These are phyloP conservation scores for Shinisaurus crocodilurus DNA, from an alignment of 2,113 vertebrate genomes.

Conservation along the genomic window DNA sequence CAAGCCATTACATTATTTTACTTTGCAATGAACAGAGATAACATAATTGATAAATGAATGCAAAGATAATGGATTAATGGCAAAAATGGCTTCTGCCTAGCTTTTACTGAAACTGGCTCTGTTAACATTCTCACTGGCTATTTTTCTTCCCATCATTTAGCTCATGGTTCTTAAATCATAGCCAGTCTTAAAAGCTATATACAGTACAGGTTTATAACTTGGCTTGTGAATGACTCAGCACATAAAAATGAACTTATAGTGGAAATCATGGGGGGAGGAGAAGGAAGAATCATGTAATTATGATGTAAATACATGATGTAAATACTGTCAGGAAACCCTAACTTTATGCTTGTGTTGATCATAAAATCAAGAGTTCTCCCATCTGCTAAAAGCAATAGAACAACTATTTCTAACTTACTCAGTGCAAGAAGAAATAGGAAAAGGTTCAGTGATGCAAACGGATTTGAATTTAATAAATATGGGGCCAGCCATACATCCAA, in stretches of 20 bases:
- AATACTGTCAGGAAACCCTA: neutral
- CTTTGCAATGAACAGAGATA: neutral
- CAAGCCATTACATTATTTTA: neutral
- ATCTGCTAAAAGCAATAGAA: neutral
- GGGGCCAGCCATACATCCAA: neutral
- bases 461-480: neutral
- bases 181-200: neutral
- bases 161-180: neutral
- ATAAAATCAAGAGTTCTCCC: neutral
- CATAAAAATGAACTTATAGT: neutral
- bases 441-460: too few species aligned
- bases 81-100: neutral
- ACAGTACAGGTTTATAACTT: neutral
- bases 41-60: neutral
- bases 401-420: neutral
- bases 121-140: neutral
- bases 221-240: neutral
- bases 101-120: neutral
- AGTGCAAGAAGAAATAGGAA: neutral
- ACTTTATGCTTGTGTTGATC: neutral
- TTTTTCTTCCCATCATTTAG: neutral
- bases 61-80: conserved; percentile 5
- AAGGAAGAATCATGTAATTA: neutral
- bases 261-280: neutral
- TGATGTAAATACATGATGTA: neutral